Evolutionary conservation across 2,113 vertebrate species (phyloP).

Genomic region (Dicerorhinus sumatrensis): DNA sequence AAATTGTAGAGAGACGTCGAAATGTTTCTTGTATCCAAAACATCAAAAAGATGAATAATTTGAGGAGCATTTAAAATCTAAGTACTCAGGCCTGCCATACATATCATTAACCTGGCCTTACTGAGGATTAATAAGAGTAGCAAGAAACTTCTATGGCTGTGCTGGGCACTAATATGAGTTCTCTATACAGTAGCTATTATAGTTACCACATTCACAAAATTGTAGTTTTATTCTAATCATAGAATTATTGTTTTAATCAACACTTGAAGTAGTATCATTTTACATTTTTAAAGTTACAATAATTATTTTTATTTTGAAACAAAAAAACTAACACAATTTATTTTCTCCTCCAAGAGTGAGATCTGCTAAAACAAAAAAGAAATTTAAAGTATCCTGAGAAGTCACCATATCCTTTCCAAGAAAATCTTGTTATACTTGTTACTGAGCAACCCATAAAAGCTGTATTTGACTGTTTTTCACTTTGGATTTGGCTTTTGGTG

Average conservation of each 20-base stretch:
- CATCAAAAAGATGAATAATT: constrained; percentile 29
- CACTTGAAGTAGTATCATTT: background rate
- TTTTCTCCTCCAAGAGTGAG: constrained; percentile 9
- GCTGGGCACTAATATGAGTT: background rate
- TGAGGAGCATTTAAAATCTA: constrained; percentile 7
- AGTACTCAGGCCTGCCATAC: background rate
- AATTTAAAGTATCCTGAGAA: background rate
- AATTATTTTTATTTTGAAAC: constrained; percentile 41
- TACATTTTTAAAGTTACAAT: constrained; percentile 18
- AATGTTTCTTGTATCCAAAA: constrained; percentile 19
- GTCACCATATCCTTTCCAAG: background rate
- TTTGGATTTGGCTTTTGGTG: background rate
- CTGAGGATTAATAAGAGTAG: background rate
- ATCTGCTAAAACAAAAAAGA: background rate
- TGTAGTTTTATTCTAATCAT: background rate
- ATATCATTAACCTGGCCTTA: background rate
- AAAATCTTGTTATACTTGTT: background rate
- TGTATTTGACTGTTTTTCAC: background rate
- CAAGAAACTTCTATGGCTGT: background rate
- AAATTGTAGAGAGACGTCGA: background rate
- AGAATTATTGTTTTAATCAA: constrained; percentile 6
- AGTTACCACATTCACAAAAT: background rate
- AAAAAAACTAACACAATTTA: background rate
- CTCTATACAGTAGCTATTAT: background rate
- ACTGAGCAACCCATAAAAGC: background rate